Base-by-base conservation (phyloP, 2,797 vertebrate genomes). In the Amphiprion clarkii region DNA sequence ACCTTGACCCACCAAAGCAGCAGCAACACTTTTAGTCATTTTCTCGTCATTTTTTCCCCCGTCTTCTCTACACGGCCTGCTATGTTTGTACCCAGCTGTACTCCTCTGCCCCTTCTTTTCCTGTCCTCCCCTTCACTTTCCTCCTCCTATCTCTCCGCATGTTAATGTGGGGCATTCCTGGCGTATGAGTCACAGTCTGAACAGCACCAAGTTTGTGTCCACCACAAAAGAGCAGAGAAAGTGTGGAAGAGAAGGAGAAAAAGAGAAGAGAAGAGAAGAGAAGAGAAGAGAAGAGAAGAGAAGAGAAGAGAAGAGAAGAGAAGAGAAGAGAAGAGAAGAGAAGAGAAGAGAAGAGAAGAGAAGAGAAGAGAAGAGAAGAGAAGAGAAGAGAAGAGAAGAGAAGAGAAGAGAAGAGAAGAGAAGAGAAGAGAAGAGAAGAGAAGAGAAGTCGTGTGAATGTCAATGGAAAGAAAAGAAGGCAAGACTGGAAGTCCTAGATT, bases 151-250 rank as follows among this genome's bases (percentile, higher is more conserved):
- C 87, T 78, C 80, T 82, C 82, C 87, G 83, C 88, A 88, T 90
- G 85, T 89, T 90, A 91, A 93, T 89, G 83, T 87, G 84, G 87
- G 88, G 85, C 90, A 93, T 94, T 93, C 91, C 89, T 92, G 58
- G 36, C 25, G 39, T 55, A 76, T 94, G 93, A 94, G 87, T 94
- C 93, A 94, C 78, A 70, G 88, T 86, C 87, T 83, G 88, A 91
- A 94, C 88, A 89, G 86, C 87, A 63, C 48, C 0, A 74, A 85
- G 88, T 75, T 86, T 92, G 90, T 91, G 87, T 89, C 87, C 85
- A 71, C 79, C 56, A 83, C 79, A 76, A 57, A 36, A 84, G 80
- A 87, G 71, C 11, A 67, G 67, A 85, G 82, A 81, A 86, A 88
- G 83, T 78, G 69, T 67, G 58, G 61, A 19, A 31, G 21, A 23